phyloP scores from a whole-genome alignment of 2,888 invertebrate species.

The Dolichopus griseipennis region DNA sequence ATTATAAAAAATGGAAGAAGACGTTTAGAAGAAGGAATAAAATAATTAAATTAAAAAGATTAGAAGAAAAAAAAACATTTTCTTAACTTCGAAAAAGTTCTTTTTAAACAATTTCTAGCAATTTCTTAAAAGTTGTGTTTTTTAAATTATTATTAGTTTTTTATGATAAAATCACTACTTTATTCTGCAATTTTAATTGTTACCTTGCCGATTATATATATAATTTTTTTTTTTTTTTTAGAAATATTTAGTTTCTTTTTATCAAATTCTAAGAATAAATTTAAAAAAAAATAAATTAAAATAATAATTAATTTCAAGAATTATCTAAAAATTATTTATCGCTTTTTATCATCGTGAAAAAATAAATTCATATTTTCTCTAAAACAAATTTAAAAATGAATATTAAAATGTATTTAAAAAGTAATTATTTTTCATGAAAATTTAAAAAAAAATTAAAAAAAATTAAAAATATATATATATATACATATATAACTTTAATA shows the following conservation, averaged over 20 bases:
- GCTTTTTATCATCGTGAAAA: slow-evolving; percentile 1
- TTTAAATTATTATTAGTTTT: not conserved
- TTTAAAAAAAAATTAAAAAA: not conserved
- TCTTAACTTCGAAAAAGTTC: not conserved
- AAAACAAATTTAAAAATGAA: not conserved
- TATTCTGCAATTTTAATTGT: not conserved
- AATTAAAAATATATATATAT: not conserved
- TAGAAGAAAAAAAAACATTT: not conserved
- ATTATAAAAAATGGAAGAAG: not conserved
- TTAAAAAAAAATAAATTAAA: not conserved
- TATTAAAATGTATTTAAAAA: not conserved
- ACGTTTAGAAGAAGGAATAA: slow-evolving; percentile 6
- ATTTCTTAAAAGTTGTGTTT: not conserved
- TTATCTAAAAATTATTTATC: not conserved
- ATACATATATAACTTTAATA: not conserved
- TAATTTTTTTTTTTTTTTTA: not conserved
- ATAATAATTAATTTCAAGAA: not conserved
- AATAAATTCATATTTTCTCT: not conserved
- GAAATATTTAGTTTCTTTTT: not conserved
- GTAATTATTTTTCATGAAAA: not conserved
- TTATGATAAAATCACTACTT: not conserved
- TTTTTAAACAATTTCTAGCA: slow-evolving; percentile 4
- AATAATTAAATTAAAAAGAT: slow-evolving; percentile 1
- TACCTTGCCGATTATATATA: not conserved
- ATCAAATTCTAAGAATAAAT: not conserved